A percentile compares a stretch with the other conserved stretches of the same genome.
Conservation (phyloP, 2,113 vertebrate species). For the Seriola dumerili region DNA sequence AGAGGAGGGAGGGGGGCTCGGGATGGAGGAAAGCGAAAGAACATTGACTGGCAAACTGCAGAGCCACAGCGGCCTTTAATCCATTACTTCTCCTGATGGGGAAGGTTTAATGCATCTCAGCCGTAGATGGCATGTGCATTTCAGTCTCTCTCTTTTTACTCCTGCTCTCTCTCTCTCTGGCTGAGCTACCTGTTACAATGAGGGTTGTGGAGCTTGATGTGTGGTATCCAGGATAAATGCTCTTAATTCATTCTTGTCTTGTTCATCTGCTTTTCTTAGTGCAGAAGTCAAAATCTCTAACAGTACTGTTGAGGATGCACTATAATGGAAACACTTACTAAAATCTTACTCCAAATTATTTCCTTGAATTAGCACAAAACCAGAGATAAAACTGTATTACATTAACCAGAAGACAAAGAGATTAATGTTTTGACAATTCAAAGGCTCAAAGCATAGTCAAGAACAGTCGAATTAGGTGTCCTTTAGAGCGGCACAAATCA, state of each 20-base stretch:
- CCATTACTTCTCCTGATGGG: constrained; percentile 90
- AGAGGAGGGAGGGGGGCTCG: constrained; percentile 37
- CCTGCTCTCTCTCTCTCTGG: constrained; percentile 23
- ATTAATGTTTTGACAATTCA: background rate
- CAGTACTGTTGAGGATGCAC: background rate
- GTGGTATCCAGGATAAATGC: constrained; percentile 44
- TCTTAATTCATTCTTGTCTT: constrained; percentile 56
- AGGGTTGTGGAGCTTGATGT: constrained; percentile 58
- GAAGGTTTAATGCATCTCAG: constrained; percentile 91
- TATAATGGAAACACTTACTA: background rate
- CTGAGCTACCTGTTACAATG: constrained; percentile 77
- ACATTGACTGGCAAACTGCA: constrained; percentile 91
- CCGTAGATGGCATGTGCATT: constrained; percentile 82
- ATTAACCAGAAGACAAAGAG: background rate
- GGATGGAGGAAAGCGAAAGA: constrained; percentile 81
- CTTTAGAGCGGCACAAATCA: background rate
- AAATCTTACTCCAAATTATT: background rate
- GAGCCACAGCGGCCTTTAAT: constrained; percentile 92
- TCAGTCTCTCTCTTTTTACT: constrained; percentile 40
- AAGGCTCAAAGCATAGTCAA: background rate
- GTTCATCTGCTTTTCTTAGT: constrained; percentile 42
- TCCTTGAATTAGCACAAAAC: background rate
- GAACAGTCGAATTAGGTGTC: background rate
- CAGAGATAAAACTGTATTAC: background rate
- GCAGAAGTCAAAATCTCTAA: constrained; percentile 10